These are phyloP conservation scores for Drosophila flavopinicola DNA, from an alignment of 2,888 invertebrate species.

Conservation along the genomic window DNA sequence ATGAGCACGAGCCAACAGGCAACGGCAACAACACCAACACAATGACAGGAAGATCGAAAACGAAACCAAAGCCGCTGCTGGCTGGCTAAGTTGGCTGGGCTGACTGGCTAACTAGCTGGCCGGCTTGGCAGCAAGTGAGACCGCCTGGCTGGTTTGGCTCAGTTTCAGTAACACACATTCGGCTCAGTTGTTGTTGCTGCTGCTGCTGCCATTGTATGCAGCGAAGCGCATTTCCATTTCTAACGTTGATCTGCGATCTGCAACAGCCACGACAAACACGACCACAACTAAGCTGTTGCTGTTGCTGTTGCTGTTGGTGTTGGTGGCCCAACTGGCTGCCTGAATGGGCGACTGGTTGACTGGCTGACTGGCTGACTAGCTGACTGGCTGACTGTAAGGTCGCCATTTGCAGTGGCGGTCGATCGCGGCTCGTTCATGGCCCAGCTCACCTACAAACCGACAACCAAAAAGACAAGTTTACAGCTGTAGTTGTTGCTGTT, in stretches of 20 bases:
- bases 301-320: constrained; percentile 23
- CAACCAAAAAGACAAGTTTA: constrained; percentile 66
- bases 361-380: constrained; percentile 28
- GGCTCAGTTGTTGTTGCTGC: constrained; percentile 43
- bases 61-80: constrained; percentile 76
- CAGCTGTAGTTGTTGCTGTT: constrained; percentile 22
- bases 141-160: constrained; percentile 56
- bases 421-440: constrained; percentile 76
- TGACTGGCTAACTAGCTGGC: constrained; percentile 57
- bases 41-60: constrained; percentile 83
- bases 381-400: constrained; percentile 57
- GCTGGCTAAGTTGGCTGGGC: constrained; percentile 31
- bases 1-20: constrained; percentile 70
- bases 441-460: constrained; percentile 82
- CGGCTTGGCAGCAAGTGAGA: constrained; percentile 26
- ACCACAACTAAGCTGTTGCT: constrained; percentile 32
- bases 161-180: constrained; percentile 83
- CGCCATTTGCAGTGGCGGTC: constrained; percentile 65
- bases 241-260: constrained; percentile 77
- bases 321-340: constrained; percentile 32
- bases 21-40: constrained; percentile 54
- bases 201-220: constrained; percentile 73
- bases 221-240: constrained; percentile 82
- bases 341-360: constrained; percentile 49
- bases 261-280: constrained; percentile 60